Conservation (phyloP, 1,140 invertebrate species). For the Drosophila kepulauana region DNA sequence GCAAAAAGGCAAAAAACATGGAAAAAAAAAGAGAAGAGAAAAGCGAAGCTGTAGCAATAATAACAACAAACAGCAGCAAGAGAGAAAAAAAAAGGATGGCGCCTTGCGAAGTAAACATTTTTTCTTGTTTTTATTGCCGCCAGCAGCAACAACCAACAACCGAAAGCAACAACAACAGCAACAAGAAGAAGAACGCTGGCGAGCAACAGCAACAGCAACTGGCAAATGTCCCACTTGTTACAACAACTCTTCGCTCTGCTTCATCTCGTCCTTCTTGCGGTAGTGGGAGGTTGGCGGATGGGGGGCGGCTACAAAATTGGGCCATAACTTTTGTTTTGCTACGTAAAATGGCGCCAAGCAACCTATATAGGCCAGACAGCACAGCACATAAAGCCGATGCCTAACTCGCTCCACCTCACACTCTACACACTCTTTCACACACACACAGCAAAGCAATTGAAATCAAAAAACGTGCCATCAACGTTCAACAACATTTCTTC, state of each 20-base stretch:
- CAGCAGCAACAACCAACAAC: slow-evolving; percentile 61
- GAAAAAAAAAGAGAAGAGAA: background rate
- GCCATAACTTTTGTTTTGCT: slow-evolving; percentile 82
- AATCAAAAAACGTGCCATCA: slow-evolving; percentile 79
- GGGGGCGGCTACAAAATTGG: slow-evolving; percentile 63
- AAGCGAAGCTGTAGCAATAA: slow-evolving; percentile 14
- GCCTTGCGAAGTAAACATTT: slow-evolving; percentile 71
- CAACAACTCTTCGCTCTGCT: slow-evolving; percentile 40
- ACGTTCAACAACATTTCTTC: slow-evolving; percentile 48
- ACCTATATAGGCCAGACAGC: slow-evolving; percentile 81
- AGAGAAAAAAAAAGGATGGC: slow-evolving; percentile 63
- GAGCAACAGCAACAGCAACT: slow-evolving; percentile 48
- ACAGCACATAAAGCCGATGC: slow-evolving; percentile 40
- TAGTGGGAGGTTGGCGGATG: slow-evolving; percentile 26
- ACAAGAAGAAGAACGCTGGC: slow-evolving; percentile 34
- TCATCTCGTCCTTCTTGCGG: background rate
- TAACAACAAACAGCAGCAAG: slow-evolving; percentile 5
- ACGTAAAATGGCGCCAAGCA: slow-evolving; percentile 82
- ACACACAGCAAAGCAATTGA: slow-evolving; percentile 53
- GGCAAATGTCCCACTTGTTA: slow-evolving; percentile 82
- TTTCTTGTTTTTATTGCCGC: slow-evolving; percentile 78
- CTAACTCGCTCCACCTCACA: slow-evolving; percentile 12
- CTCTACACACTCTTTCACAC: slow-evolving; percentile 2
- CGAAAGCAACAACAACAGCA: slow-evolving; percentile 34
- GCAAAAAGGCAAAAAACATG: slow-evolving; percentile 30